Percentiles rank a stretch among this genome's conserved stretches.
Evolutionary conservation across 2,797 vertebrate species (phyloP).

Genomic region (Anableps anableps): DNA sequence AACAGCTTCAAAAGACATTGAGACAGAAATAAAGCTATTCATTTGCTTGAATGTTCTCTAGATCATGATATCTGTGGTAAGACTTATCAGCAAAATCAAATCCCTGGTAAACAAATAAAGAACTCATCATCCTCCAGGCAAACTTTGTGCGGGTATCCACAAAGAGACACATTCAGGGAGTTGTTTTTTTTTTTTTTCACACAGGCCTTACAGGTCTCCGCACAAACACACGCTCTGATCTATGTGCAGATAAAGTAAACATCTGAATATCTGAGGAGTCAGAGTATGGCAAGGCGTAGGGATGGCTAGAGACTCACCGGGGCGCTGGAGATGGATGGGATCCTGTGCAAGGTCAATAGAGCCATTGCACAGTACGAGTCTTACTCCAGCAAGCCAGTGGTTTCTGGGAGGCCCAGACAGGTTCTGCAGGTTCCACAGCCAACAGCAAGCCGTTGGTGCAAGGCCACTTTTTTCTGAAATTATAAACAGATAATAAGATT

Average conservation of each 20-base stretch:
- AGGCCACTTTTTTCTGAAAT: constrained; percentile 41
- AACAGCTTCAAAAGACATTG: constrained; percentile 17
- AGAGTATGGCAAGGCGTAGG: neutral
- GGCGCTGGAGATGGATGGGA: constrained; percentile 70
- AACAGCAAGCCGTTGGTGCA: constrained; percentile 14
- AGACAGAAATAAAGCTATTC: constrained; percentile 20
- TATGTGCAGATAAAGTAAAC: constrained; percentile 9
- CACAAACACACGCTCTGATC: neutral
- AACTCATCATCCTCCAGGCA: constrained; percentile 21
- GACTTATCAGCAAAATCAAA: constrained; percentile 18
- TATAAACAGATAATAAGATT: constrained; percentile 27
- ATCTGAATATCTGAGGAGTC: constrained; percentile 1
- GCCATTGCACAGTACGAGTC: constrained; percentile 72
- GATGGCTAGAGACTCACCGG: constrained; percentile 72
- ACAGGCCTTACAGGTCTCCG: neutral
- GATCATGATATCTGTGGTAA: constrained; percentile 13
- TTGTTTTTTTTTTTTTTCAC: neutral
- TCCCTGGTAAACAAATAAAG: constrained; percentile 18
- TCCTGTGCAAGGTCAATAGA: constrained; percentile 81
- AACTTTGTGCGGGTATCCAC: constrained; percentile 12
- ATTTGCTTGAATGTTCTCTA: constrained; percentile 22
- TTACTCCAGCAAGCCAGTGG: constrained; percentile 39
- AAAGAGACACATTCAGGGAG: constrained; percentile 9
- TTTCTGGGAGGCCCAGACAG: constrained; percentile 58
- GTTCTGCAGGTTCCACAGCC: constrained; percentile 55